Percentiles rank a stretch among this genome's conserved stretches.
Evolutionary conservation across 2,797 vertebrate species (phyloP).

Genomic region (Acrocephalus scirpaceus): DNA sequence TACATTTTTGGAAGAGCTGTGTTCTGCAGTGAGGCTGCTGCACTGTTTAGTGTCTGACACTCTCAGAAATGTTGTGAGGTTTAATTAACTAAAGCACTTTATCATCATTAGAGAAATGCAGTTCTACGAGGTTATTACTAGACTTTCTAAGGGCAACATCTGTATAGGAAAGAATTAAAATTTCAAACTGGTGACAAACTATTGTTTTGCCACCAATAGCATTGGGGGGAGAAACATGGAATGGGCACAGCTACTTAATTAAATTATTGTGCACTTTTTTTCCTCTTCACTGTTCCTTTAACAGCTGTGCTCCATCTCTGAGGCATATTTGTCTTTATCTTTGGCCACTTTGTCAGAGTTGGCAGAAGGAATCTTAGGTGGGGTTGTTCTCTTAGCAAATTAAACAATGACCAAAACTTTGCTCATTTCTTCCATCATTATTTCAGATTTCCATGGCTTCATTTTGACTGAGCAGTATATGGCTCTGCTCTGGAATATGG

Average conservation of each 20-base stretch:
- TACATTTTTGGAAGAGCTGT: background rate
- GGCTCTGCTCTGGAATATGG: background rate
- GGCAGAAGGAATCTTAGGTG: slow-evolving; percentile 75
- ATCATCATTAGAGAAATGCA: slow-evolving; percentile 4
- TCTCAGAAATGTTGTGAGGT: background rate
- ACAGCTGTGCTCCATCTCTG: slow-evolving; percentile 70
- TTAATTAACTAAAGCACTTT: slow-evolving; percentile 42
- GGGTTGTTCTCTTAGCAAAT: slow-evolving; percentile 71
- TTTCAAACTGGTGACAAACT: background rate
- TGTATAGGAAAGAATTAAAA: slow-evolving; percentile 25
- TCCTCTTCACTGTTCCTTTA: background rate
- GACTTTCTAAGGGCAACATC: slow-evolving; percentile 21
- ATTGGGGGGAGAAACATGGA: background rate
- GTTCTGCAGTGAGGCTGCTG: background rate
- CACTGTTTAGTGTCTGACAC: background rate
- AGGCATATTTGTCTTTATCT: slow-evolving; percentile 72
- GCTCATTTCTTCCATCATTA: slow-evolving; percentile 74
- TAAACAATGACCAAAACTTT: slow-evolving; percentile 77
- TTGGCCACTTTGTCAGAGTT: slow-evolving; percentile 70
- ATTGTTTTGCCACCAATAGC: background rate
- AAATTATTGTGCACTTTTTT: background rate
- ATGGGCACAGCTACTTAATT: slow-evolving; percentile 50
- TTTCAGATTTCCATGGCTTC: slow-evolving; percentile 73
- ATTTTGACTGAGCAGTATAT: slow-evolving; percentile 29
- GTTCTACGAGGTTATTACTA: background rate